These are phyloP conservation scores for Cardiocondyla obscurior DNA, from an alignment of 1,140 invertebrate genomes.

Conservation along the genomic window DNA sequence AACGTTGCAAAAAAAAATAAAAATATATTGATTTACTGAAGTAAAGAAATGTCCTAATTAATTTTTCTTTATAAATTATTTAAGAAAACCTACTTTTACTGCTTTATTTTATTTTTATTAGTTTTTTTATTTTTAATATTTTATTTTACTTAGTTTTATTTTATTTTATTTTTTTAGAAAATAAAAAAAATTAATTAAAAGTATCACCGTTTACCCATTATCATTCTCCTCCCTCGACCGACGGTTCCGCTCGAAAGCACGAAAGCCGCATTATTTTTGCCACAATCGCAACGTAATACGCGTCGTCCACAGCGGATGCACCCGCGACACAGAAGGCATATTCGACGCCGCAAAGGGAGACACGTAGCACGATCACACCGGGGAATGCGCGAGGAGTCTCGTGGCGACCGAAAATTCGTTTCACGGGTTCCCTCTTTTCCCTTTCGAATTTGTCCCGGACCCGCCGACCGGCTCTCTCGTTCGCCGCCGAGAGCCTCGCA, in stretches of 20 bases:
- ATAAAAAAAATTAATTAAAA: neutral
- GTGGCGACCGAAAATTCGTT: neutral
- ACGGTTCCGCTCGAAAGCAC: neutral
- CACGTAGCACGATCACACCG: constrained; percentile 13
- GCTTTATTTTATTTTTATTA: no score
- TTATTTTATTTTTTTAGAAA: neutral
- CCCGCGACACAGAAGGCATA: neutral
- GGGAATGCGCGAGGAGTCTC: neutral
- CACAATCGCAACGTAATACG: neutral
- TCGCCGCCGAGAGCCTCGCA: constrained; percentile 52
- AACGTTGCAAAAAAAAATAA: neutral
- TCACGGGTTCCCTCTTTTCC: neutral
- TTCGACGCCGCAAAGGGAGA: neutral
- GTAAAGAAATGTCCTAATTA: no score
- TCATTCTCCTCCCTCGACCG: neutral
- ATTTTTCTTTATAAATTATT: neutral
- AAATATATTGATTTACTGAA: no score
- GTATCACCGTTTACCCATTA: neutral
- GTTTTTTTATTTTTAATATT: no score
- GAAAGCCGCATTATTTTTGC: neutral
- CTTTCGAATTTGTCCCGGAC: constrained; percentile 6
- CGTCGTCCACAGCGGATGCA: constrained; percentile 41
- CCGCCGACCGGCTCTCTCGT: neutral
- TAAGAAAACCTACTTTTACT: neutral
- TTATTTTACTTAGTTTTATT: no score